Evolutionary conservation across 2,888 invertebrate genomes (phyloP), one percentile per base, ranked within the genome.

Genomic region (Thecophora atra): DNA sequence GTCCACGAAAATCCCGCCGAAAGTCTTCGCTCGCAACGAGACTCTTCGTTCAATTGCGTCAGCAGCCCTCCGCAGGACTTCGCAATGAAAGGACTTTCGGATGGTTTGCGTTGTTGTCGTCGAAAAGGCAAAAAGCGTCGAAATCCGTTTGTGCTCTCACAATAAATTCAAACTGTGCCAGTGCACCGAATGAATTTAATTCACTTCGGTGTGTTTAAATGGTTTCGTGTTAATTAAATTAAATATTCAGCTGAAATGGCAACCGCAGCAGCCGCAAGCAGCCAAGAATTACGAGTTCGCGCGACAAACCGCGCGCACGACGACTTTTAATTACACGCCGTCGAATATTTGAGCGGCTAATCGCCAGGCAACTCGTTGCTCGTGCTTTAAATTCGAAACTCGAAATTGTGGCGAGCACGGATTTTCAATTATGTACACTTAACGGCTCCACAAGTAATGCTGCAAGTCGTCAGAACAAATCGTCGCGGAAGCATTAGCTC

Each of bases 151-250:
- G 11, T 37, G 37, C 47, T 47, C 47, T 60, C 60, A 24, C 81
- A 82, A 82, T 83, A 83, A 83, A 82, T 80, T 79, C 77, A 77
- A 78, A 77, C 76, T 77, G 77, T 75, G 73, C 62, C 26, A 75
- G 21, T 75, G 67, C 62, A 44, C 44, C 51, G 56, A 64, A 47
- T 42, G 64, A 69, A 63, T 69, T 72, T 47, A 68, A 63, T 52
- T 63, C 62, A 58, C 37, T 63, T 47, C 67, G 75, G 69, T 74
- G 72, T 62, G 75, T 77, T 82, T 76, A 79, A 83, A 82, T 78
- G 79, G 81, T 78, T 82, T 82, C 81, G 79, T 83, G 81, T 83
- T 83, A 83, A 83, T 83, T 83, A 83, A 83, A 83, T 83, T 83
- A 83, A 83, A 83, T 82, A 83, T 83, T 83, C 83, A 83, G 63